phyloP scores from a whole-genome alignment of 2,888 invertebrate species.

The Drosophila quinaria region DNA sequence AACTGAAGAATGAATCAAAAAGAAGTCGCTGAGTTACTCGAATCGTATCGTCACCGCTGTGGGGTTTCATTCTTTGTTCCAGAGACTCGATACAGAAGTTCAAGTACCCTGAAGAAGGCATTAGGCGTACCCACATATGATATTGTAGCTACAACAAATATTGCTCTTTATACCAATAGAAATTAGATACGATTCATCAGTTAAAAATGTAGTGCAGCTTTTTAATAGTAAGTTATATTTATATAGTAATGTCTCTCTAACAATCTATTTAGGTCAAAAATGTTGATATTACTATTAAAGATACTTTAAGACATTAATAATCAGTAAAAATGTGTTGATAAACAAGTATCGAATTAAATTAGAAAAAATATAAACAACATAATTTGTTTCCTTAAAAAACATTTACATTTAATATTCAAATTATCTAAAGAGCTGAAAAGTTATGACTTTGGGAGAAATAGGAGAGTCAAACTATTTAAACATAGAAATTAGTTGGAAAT shows the following conservation, averaged over 20 bases:
- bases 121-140: conserved; percentile 44
- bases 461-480: too few relatives aligned
- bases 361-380: too few relatives aligned
- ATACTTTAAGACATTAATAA: neutral
- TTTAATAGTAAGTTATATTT: too few relatives aligned
- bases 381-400: too few relatives aligned
- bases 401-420: too few relatives aligned
- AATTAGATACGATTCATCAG: neutral
- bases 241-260: too few relatives aligned
- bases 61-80: conserved; percentile 58
- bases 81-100: conserved; percentile 52
- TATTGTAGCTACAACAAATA: neutral
- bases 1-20: conserved; percentile 19
- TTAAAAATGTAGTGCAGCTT: neutral
- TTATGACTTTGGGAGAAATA: too few relatives aligned
- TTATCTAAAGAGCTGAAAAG: too few relatives aligned
- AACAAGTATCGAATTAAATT: too few relatives aligned
- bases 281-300: neutral
- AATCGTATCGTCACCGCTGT: conserved; percentile 38
- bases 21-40: conserved; percentile 20
- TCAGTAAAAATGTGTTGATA: too few relatives aligned
- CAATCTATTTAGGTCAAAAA: too few relatives aligned
- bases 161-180: neutral
- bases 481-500: too few relatives aligned
- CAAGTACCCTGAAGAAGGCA: conserved; percentile 63